A percentile compares a stretch with the other conserved stretches of the same genome.
phyloP scores from a whole-genome alignment of 2,888 invertebrate genomes.

The Bombyx huttoni region DNA sequence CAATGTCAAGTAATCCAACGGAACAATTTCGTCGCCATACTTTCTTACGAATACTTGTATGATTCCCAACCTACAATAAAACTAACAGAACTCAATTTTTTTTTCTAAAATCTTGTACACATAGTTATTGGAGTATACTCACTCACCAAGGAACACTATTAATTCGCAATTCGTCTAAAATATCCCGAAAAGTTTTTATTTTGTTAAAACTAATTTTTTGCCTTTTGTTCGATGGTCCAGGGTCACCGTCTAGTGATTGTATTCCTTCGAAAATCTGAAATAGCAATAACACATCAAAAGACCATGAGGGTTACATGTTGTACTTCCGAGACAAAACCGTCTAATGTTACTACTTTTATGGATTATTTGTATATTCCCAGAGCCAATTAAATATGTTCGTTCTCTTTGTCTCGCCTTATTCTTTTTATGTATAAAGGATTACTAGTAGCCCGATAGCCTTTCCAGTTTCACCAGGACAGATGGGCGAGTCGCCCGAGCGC shows the following conservation, averaged over 20 bases:
- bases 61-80: slow-evolving; percentile 39
- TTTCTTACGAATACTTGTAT: slow-evolving; percentile 35
- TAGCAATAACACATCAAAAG: neutral
- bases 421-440: no score
- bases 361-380: no score
- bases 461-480: no score
- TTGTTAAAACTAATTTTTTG: slow-evolving; percentile 34
- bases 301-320: no score
- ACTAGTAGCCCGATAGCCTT: no score
- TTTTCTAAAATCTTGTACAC: neutral
- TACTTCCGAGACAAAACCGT: no score
- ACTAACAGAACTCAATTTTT: neutral
- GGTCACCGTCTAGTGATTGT: slow-evolving; percentile 15
- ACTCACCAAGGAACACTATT: slow-evolving; percentile 50
- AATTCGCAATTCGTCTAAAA: slow-evolving; percentile 40
- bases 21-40: slow-evolving; percentile 23
- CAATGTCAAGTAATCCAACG: slow-evolving; percentile 28
- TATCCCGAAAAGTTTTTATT: slow-evolving; percentile 38
- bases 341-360: no score
- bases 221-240: slow-evolving; percentile 31
- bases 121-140: neutral
- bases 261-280: slow-evolving; percentile 22
- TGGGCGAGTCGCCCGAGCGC: no score
- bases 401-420: no score
- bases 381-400: no score